Evolutionary conservation across 2,888 invertebrate species (phyloP).

Genomic region (Horisme vitalbata): DNA sequence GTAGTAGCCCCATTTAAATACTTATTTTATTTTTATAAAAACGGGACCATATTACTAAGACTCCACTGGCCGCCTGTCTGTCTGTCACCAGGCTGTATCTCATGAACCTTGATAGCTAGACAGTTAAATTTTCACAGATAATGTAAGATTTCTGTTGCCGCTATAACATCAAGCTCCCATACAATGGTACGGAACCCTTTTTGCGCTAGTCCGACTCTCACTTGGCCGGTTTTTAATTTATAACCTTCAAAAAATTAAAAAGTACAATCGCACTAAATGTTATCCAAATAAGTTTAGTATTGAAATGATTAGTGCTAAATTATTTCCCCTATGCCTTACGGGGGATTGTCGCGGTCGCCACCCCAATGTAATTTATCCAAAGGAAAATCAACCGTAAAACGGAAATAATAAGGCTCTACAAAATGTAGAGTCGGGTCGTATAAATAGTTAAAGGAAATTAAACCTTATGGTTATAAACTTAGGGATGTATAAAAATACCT

Average conservation of each 20-base stretch:
- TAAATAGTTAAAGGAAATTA: neutral
- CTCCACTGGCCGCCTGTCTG: too few relatives aligned
- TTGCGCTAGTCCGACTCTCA: too few relatives aligned
- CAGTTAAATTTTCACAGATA: too few relatives aligned
- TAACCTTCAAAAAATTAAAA: neutral
- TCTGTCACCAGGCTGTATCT: too few relatives aligned
- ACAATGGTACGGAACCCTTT: too few relatives aligned
- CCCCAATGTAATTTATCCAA: conserved; percentile 9
- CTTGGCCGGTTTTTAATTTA: neutral
- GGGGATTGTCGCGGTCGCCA: conserved; percentile 21
- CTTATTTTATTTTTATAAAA: too few relatives aligned
- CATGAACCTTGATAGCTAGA: too few relatives aligned
- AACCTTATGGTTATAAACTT: neutral
- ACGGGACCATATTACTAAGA: too few relatives aligned
- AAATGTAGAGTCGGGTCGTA: neutral
- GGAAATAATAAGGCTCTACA: neutral
- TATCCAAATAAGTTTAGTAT: conserved; percentile 19
- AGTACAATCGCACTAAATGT: conserved; percentile 7
- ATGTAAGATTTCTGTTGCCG: too few relatives aligned
- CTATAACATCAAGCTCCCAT: too few relatives aligned
- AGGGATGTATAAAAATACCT: conserved; percentile 1
- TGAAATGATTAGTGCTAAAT: conserved; percentile 25
- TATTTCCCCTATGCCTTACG: conserved; percentile 21
- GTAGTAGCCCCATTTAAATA: too few relatives aligned
- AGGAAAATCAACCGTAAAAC: conserved; percentile 4